phyloP scores from a whole-genome alignment of 2,888 invertebrate genomes.

The Drosophila gaucha region DNA sequence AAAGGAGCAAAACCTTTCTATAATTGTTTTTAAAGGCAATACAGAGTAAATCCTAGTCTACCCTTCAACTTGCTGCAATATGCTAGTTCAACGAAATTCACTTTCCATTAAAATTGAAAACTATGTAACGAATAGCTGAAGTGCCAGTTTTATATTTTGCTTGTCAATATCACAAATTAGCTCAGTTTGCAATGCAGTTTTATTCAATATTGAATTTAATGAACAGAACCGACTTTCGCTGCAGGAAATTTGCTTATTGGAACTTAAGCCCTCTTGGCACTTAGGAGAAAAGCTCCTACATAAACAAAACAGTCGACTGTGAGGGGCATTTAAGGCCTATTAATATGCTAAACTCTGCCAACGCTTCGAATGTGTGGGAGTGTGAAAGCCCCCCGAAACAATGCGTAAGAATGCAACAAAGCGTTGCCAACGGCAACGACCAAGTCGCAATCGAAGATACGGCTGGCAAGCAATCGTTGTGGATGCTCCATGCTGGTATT shows the following conservation, averaged over 20 bases:
- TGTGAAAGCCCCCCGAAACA: constrained; percentile 10
- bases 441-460: constrained; percentile 46
- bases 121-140: neutral
- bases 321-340: constrained; percentile 52
- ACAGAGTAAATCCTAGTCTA: neutral
- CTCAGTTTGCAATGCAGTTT: constrained; percentile 8
- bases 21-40: too few relatives aligned
- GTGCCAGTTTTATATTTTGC: neutral
- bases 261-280: constrained; percentile 2
- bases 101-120: too few relatives aligned
- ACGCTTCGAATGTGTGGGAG: neutral
- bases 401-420: constrained; percentile 43
- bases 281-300: constrained; percentile 10
- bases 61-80: neutral
- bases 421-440: constrained; percentile 20
- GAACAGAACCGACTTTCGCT: neutral
- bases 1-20: too few relatives aligned
- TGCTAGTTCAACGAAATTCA: neutral
- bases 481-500: constrained; percentile 39
- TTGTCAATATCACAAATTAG: neutral
- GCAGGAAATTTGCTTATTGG: neutral
- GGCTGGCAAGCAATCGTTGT: constrained; percentile 33
- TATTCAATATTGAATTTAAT: neutral
- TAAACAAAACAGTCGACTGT: constrained; percentile 39
- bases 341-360: constrained; percentile 69